A percentile compares a stretch with the other conserved stretches of the same genome.
phyloP scores from a whole-genome alignment of 2,113 vertebrate species.

The Sphaerodactylus townsendi region DNA sequence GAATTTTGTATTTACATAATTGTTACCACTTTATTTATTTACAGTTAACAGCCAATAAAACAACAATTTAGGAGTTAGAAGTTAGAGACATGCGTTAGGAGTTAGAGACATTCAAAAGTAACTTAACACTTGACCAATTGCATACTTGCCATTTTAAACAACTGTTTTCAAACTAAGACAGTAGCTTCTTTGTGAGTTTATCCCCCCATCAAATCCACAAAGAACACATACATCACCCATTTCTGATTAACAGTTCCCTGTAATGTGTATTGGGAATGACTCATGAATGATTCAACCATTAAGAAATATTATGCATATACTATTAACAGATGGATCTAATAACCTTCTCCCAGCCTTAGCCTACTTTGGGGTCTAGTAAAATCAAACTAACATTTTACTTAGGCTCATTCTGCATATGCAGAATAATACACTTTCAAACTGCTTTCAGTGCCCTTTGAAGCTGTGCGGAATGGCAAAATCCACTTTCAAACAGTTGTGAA shows the following conservation, averaged over 20 bases:
- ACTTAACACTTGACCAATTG: not conserved
- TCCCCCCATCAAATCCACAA: not conserved
- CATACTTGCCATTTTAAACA: not conserved
- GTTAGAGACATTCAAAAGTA: not conserved
- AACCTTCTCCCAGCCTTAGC: not conserved
- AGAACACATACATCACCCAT: not conserved
- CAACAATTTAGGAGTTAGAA: too few relatives aligned
- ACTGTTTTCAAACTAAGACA: not conserved
- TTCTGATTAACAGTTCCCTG: not conserved
- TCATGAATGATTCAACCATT: not conserved
- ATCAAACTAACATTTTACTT: not conserved
- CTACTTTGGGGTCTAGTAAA: too few relatives aligned
- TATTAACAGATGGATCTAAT: not conserved
- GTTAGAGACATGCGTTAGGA: not conserved
- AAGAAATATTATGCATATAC: not conserved
- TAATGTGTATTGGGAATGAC: not conserved
- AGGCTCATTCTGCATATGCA: too few relatives aligned
- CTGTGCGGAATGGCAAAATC: too few relatives aligned
- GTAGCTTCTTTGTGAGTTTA: not conserved
- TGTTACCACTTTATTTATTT: too few relatives aligned
- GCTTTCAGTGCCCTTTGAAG: too few relatives aligned
- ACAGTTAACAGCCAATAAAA: too few relatives aligned
- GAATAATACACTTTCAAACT: too few relatives aligned
- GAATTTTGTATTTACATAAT: not conserved
- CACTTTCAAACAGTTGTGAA: too few relatives aligned